A percentile compares a stretch with the other conserved stretches of the same genome.
Evolutionary conservation across 1,140 invertebrate species (phyloP).

Genomic region (Trichonephila clavata): DNA sequence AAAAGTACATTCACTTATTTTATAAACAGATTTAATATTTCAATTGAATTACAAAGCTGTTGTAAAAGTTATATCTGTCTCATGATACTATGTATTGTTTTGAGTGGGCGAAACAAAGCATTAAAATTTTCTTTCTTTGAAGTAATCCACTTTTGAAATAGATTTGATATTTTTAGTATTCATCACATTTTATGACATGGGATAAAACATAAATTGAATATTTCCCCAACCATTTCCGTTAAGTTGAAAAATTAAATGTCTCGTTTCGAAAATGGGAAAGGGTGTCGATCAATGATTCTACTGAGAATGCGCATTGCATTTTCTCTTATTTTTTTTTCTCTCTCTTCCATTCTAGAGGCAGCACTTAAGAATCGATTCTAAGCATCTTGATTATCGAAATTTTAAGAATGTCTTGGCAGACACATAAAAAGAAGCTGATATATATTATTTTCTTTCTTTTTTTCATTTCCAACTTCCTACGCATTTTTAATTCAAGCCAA

Average conservation of each 20-base stretch:
- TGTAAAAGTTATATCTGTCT: no score
- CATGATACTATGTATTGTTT: background rate
- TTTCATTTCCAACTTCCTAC: background rate
- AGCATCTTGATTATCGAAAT: conserved; percentile 59
- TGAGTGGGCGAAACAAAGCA: background rate
- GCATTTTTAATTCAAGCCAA: no score
- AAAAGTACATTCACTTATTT: no score
- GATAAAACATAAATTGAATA: conserved; percentile 22
- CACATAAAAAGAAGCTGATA: conserved; percentile 7
- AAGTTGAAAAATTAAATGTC: conserved; percentile 45
- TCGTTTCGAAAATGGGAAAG: conserved; percentile 43
- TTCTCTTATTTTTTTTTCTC: conserved; percentile 18
- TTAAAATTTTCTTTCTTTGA: background rate
- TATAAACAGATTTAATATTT: no score
- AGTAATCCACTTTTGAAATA: background rate
- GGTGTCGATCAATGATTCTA: conserved; percentile 43
- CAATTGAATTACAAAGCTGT: no score
- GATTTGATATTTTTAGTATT: background rate
- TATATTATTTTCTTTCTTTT: background rate
- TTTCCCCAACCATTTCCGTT: background rate
- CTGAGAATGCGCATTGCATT: conserved; percentile 34
- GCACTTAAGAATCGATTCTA: conserved; percentile 56
- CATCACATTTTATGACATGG: background rate
- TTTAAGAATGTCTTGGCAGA: conserved; percentile 10
- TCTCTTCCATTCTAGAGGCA: background rate